Base-by-base conservation (phyloP, 2,888 invertebrate genomes). In the Acanthosepion lycidas region DNA sequence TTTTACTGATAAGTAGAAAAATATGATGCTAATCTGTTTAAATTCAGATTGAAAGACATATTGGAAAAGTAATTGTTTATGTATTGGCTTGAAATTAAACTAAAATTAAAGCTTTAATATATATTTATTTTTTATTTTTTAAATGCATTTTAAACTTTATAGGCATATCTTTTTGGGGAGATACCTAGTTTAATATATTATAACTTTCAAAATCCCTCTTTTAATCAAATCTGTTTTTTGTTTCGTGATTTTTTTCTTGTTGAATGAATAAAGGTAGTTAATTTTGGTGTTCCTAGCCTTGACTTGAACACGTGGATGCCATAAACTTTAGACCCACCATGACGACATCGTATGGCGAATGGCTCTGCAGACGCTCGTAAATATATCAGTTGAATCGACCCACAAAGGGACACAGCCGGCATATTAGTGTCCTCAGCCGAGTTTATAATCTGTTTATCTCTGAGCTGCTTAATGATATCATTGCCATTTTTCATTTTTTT, bases 401-500 rank as follows among this genome's bases (percentile, higher is more conserved):
- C 9, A 78, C 9, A 78, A 33, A n/a, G 33, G n/a, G 15, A 33
- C 78, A 78, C n/a, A 5, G n/a, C n/a, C 15, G 78, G n/a, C n/a
- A 78, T 33, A 78, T 78, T 78, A 78, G n/a, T 78, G n/a, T 78
- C 78, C n/a, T 9, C 4, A 33, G 78, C 12, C 4, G 78, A n/a
- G n/a, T n/a, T 78, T n/a, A 12, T 78, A 78, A 78, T 78, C 78
- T 78, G n/a, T 78, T 78, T 78, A 78, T 9, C 59, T 78, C 78
- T 78, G 78, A 78, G 78, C 9, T 9, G 5, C n/a, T 33, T 78
- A 78, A 78, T 78, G 78, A 78, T 78, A 78, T 78, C n/a, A 78
- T 78, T 78, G 78, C 78, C 33, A 78, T 78, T 78, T 78, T 78
- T 78, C n/a, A 78, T 78, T 78, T 78, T 78, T 64, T 64, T 23